Base-by-base conservation (phyloP, 1,140 invertebrate genomes). In the Cepaea nemoralis region DNA sequence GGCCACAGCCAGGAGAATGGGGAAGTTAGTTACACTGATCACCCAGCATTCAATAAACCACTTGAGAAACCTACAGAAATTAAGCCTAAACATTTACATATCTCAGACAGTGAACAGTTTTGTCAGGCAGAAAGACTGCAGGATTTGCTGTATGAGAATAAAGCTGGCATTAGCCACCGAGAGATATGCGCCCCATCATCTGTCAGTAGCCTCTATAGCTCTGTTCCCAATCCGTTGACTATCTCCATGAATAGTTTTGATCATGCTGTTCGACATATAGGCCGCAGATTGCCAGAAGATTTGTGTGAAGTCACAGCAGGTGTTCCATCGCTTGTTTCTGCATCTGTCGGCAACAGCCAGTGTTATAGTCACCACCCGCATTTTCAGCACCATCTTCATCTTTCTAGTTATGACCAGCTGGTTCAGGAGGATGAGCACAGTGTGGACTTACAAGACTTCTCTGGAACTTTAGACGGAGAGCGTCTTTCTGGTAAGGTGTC, bases 311-410 rank as follows among this genome's bases (percentile, higher is more conserved):
- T 5, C 16, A 19, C 6, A 27, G 27, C 33, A 2, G 59, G 33
- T 31, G 5, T 5, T 31, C 10, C 6, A 6, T 63, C 16, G 3
- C 10, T 5, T 10, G 19, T 39, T 39, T 2, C 22, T 22, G 1
- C 33, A 71, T 1, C 69, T 42, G 40, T n/a, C 6, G 37, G 37
- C 40, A 40, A 37, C 69, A 71, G 37, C 22, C 22, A 39, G 31
- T 6, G 12, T 71, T 5, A 24, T 39, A 31, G 31, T 39, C 75
- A 77, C 75, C 75, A 77, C 55, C 75, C 48, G 22, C 45, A 77
- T 39, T 63, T 77, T 12, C 50, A 77, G 33, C 59, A 77, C 35
- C 75, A 77, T 24, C 75, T 48, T 27, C 27, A 77, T 55, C 50
- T 39, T 39, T 12, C 33, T 55, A 35, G 14, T 31, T 16, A 77